phyloP scores from a whole-genome alignment of 2,797 vertebrate genomes.

The Alauda arvensis region DNA sequence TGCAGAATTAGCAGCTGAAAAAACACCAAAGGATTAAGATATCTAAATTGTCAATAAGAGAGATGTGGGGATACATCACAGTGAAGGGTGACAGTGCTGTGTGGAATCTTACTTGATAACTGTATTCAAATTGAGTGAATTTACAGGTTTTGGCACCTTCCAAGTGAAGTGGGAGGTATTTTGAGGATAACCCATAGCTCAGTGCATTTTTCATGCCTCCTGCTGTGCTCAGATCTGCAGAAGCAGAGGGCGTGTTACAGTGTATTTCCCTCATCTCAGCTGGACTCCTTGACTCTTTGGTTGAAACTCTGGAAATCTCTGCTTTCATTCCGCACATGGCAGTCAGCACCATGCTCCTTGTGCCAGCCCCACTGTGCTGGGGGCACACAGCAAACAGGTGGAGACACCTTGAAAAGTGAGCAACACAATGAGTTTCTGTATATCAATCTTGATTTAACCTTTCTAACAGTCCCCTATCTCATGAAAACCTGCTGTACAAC shows the following conservation, averaged over 20 bases:
- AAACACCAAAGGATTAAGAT: not conserved
- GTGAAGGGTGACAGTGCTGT: not conserved
- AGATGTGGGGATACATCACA: not conserved
- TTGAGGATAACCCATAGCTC: slow-evolving; percentile 38
- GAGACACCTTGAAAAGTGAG: not conserved
- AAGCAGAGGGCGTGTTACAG: not conserved
- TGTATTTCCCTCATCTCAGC: slow-evolving; percentile 21
- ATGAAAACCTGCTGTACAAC: not conserved
- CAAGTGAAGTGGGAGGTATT: slow-evolving; percentile 51
- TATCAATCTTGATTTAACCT: not conserved
- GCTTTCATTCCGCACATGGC: not conserved
- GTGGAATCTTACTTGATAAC: slow-evolving; percentile 25
- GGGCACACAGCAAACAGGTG: fast-evolving
- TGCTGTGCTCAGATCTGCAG: slow-evolving; percentile 41
- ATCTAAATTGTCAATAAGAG: not conserved
- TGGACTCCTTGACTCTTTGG: not conserved
- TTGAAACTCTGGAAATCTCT: not conserved
- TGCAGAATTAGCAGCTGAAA: slow-evolving; percentile 18
- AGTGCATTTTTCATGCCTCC: slow-evolving; percentile 26
- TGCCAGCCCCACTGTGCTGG: not conserved
- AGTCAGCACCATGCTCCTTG: fast-evolving
- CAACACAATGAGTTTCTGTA: not conserved
- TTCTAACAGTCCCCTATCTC: not conserved
- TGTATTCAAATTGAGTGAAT: slow-evolving; percentile 39
- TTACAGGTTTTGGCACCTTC: slow-evolving; percentile 42